These are phyloP conservation scores for Manduca sexta DNA, from an alignment of 1,140 invertebrate species.

Conservation along the genomic window DNA sequence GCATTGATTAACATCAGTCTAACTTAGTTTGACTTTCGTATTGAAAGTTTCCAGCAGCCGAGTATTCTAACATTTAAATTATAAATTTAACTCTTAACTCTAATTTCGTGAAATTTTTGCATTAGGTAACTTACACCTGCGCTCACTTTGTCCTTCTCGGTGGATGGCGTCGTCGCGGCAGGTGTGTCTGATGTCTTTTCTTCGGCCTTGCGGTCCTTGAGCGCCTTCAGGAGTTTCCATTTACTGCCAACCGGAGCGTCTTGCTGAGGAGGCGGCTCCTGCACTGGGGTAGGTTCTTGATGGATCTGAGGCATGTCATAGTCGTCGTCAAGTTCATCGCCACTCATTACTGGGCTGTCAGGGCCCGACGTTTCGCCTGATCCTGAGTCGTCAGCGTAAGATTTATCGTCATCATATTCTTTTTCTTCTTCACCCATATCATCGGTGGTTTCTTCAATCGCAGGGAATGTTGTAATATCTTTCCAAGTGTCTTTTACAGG, in stretches of 20 bases:
- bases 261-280: slow-evolving; percentile 58
- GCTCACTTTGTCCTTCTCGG: slow-evolving; percentile 81
- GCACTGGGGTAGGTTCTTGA: slow-evolving; percentile 65
- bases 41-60: slow-evolving; percentile 15
- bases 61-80: slow-evolving; percentile 15
- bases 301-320: slow-evolving; percentile 72
- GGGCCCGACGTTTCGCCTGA: slow-evolving; percentile 91
- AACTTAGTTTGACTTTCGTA: slow-evolving; percentile 19
- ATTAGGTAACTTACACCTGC: slow-evolving; percentile 74
- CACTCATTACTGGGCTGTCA: slow-evolving; percentile 83
- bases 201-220: slow-evolving; percentile 92
- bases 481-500: slow-evolving; percentile 59
- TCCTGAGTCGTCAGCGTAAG: slow-evolving; percentile 71
- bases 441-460: slow-evolving; percentile 44
- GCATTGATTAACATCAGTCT: slow-evolving; percentile 29
- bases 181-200: slow-evolving; percentile 81
- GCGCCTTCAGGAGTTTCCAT: slow-evolving; percentile 91
- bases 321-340: slow-evolving; percentile 80
- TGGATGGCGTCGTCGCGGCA: slow-evolving; percentile 75
- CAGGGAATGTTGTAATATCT: slow-evolving; percentile 64
- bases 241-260: slow-evolving; percentile 82
- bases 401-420: slow-evolving; percentile 65
- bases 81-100: slow-evolving; percentile 74
- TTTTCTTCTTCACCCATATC: slow-evolving; percentile 29
- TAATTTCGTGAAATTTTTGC: slow-evolving; percentile 78